Conservation (phyloP, 23 tunicate genomes). For the Ascidia mentula region DNA sequence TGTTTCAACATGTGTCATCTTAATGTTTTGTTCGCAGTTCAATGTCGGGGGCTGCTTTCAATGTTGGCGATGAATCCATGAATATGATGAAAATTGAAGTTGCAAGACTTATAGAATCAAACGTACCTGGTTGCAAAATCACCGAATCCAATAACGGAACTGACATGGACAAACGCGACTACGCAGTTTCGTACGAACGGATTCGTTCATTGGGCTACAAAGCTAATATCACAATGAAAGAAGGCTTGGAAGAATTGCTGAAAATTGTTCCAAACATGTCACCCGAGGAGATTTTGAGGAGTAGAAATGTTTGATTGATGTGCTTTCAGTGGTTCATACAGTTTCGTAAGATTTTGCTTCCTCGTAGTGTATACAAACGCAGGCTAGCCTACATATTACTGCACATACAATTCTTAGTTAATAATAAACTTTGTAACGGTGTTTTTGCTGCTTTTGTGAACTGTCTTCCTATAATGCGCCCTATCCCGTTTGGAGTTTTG, state of each 20-base stretch:
- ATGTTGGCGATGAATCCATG: constrained; percentile 99
- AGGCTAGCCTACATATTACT: too few relatives aligned
- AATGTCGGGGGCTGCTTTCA: constrained; percentile 87
- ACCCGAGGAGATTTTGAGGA: constrained; percentile 56
- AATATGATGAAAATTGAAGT: constrained; percentile 92
- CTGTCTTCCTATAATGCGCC: too few relatives aligned
- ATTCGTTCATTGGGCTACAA: constrained; percentile 82
- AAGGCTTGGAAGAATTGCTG: constrained; percentile 79
- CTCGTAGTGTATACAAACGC: too few relatives aligned
- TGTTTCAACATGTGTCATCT: too few relatives aligned
- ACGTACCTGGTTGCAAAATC: constrained; percentile 89
- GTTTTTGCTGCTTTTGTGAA: too few relatives aligned
- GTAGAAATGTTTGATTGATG: constrained; percentile 48
- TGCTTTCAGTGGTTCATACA: too few relatives aligned
- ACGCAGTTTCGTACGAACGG: constrained; percentile 85
- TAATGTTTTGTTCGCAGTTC: constrained; percentile 36
- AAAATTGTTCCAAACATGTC: constrained; percentile 87
- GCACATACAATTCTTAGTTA: too few relatives aligned
- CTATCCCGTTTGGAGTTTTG: too few relatives aligned
- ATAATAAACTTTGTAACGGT: too few relatives aligned
- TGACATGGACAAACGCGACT: constrained; percentile 94
- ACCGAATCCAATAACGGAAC: constrained; percentile 90
- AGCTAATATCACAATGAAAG: constrained; percentile 65
- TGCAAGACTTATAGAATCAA: constrained; percentile 92
- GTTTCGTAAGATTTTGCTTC: too few relatives aligned